Base-by-base conservation (phyloP, 2,888 invertebrate genomes). In the Xylophagus ater region DNA sequence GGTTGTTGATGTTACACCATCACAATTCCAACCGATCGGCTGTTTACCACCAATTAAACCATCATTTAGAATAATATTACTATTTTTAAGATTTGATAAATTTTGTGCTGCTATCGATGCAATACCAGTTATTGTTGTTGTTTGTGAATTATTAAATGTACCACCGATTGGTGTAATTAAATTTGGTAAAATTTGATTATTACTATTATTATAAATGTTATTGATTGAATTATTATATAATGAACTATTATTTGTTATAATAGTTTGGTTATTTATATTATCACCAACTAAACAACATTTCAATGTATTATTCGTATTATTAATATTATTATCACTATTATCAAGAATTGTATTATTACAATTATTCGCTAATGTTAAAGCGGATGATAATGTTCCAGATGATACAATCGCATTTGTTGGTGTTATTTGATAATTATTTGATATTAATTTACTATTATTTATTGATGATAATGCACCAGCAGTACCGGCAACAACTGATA, bases 381-480 rank as follows among this genome's bases (percentile, higher is more conserved):
- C 43, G 12, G 43, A 44, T 15, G 40, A 42, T 23, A 43, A 37
- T 34, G 41, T 26, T 12, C 47, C 51, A 36, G 51, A 42, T 25
- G 51, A 37, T 15, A 47, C 32, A 30, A 53, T 46, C 19, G 51
- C 53, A 2, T 51, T 48, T 10, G 49, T 45, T 9, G 50, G 51
- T n/a, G n/a, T n/a, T n/a, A n/a, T 28, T 18, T 44, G 37, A 30
- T 20, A 40, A 19, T 26, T 29, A 25, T 28, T 36, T 3, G 35
- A 12, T 28, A 19, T 18, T 3, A 31, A 24, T 31, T 37, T 37
- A 28, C 31, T 37, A 28, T 37, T 37, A 8, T 24, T 12, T 12
- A 37, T 40, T 10, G 43, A 40, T 13, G 40, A 44, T 18, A 35
- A 35, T 7, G 33, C 23, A 10, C 41, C 34, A 3, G 40, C 37